Percentiles rank a stretch among this genome's conserved stretches.
phyloP scores from a whole-genome alignment of 2,797 vertebrate genomes.

The Mormyrops boulengeri region DNA sequence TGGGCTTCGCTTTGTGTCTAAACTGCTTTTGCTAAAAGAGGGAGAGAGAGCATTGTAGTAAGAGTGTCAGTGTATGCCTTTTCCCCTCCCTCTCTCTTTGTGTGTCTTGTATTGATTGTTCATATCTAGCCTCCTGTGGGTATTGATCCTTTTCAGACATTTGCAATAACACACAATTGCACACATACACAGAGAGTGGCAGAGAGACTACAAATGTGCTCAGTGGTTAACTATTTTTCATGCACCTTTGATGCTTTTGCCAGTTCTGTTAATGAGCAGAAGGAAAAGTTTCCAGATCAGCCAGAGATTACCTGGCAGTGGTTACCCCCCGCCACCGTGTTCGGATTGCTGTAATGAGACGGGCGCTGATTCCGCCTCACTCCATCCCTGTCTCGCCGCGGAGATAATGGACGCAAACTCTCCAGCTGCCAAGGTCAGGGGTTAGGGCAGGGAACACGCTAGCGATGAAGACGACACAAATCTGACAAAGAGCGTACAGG shows the following conservation, averaged over 20 bases:
- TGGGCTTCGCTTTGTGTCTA: not conserved
- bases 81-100: conserved; percentile 53
- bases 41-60: not conserved
- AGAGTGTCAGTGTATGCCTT: conserved; percentile 32
- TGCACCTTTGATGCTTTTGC: not conserved
- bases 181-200: not conserved
- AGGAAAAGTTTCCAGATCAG: not conserved
- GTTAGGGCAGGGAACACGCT: conserved; percentile 2
- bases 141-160: conserved; percentile 64
- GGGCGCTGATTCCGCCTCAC: not conserved
- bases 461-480: not conserved
- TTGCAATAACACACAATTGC: conserved; percentile 17
- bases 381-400: not conserved
- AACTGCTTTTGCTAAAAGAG: conserved; percentile 6
- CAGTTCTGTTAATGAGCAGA: not conserved
- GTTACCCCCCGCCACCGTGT: not conserved
- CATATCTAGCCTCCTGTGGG: conserved; percentile 64
- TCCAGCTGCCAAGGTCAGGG: conserved; percentile 16
- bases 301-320: not conserved
- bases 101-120: conserved; percentile 67
- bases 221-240: not conserved
- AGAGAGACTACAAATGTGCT: not conserved
- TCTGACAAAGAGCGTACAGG: not conserved
- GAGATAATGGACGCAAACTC: not conserved
- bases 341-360: not conserved